These are phyloP conservation scores for Drosophila navojoa DNA, from an alignment of 1,140 invertebrate species.

Conservation along the genomic window DNA sequence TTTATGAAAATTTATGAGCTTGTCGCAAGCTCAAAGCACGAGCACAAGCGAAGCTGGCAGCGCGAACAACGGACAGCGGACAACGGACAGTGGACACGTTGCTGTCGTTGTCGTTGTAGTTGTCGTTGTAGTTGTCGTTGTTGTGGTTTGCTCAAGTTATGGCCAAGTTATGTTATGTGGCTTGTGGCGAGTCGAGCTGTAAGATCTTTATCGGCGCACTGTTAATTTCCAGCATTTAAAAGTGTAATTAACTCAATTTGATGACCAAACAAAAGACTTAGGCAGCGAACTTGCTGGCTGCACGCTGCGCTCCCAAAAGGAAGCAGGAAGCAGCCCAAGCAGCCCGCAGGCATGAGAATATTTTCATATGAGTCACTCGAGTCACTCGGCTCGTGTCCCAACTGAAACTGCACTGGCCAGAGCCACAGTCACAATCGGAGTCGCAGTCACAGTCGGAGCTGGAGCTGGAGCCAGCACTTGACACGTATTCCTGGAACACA, in stretches of 20 bases:
- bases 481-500: slow-evolving; percentile 61
- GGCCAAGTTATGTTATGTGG: slow-evolving; percentile 56
- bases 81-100: slow-evolving; percentile 15
- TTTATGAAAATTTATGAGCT: slow-evolving; percentile 72
- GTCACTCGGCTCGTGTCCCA: slow-evolving; percentile 60
- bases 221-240: slow-evolving; percentile 79
- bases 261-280: slow-evolving; percentile 73
- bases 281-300: slow-evolving; percentile 58
- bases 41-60: slow-evolving; percentile 32
- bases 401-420: background rate
- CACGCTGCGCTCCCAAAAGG: slow-evolving; percentile 46
- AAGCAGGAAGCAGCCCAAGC: slow-evolving; percentile 67
- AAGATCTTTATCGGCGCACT: slow-evolving; percentile 73
- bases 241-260: slow-evolving; percentile 80
- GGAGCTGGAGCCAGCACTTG: slow-evolving; percentile 38
- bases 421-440: no score
- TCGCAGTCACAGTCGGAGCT: background rate
- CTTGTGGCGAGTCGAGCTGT: slow-evolving; percentile 58
- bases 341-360: slow-evolving; percentile 59
- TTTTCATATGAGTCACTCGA: slow-evolving; percentile 61
- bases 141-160: slow-evolving; percentile 56
- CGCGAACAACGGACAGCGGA: no score
- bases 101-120: slow-evolving; percentile 37
- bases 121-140: slow-evolving; percentile 38
- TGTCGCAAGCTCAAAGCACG: slow-evolving; percentile 24